Conservation (phyloP, 2,113 vertebrate genomes). For the Physeter macrocephalus region DNA sequence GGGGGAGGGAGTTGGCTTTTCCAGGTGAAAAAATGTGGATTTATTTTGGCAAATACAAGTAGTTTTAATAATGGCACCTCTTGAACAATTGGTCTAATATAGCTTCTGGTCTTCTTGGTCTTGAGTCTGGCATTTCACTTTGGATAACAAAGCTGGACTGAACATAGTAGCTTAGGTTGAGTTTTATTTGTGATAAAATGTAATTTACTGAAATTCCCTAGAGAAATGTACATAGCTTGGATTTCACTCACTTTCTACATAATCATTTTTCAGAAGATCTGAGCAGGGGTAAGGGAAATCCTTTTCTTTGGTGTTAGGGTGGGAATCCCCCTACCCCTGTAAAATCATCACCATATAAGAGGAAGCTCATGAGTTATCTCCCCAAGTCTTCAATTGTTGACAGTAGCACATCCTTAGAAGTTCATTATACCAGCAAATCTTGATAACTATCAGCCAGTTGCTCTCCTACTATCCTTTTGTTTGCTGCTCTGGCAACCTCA, state of each 20-base stretch:
- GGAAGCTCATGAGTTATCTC: background rate
- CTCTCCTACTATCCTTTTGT: background rate
- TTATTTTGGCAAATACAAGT: background rate
- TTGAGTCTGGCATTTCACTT: background rate
- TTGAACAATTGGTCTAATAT: background rate
- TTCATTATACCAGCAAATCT: background rate
- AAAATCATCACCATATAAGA: fast-evolving
- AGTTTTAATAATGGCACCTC: background rate
- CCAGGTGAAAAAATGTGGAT: background rate
- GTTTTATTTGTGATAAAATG: background rate
- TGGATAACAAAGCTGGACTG: background rate
- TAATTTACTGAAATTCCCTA: background rate
- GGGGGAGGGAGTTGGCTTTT: fast-evolving
- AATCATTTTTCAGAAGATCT: background rate
- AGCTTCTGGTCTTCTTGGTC: background rate
- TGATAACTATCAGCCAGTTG: background rate
- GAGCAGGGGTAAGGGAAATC: background rate
- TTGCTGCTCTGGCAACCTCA: background rate
- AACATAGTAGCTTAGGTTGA: background rate
- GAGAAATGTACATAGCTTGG: background rate
- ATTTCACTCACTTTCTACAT: background rate
- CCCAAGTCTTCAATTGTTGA: background rate
- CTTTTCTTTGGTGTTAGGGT: background rate
- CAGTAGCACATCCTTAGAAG: background rate
- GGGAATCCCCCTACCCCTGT: background rate